Evolutionary conservation across 2,888 invertebrate genomes (phyloP).

Genomic region (Cylindroiulus punctatus): DNA sequence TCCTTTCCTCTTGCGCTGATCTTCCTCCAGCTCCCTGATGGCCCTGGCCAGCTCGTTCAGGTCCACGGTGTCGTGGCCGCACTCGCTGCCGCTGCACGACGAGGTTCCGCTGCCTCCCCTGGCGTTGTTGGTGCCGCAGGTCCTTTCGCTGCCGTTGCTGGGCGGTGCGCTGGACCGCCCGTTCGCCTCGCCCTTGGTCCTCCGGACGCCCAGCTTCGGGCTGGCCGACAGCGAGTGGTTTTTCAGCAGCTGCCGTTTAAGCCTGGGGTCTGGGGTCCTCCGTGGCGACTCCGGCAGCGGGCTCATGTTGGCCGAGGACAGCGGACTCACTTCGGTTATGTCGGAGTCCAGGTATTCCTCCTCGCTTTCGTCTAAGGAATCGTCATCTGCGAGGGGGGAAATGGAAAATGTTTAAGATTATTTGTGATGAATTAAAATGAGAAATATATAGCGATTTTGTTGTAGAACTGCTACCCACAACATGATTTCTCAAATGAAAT

Average conservation of each 20-base stretch:
- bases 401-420: neutral
- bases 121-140: neutral
- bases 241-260: neutral
- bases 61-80: conserved; percentile 46
- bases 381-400: neutral
- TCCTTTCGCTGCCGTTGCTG: neutral
- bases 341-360: conserved; percentile 56
- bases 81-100: neutral
- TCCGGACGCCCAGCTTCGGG: neutral
- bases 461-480: too few species aligned
- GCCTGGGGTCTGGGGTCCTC: conserved; percentile 32
- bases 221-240: neutral
- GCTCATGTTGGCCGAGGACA: conserved; percentile 58
- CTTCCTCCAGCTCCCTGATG: conserved; percentile 55
- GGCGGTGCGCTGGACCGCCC: neutral
- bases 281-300: conserved; percentile 57
- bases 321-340: conserved; percentile 58
- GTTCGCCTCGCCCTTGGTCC: neutral
- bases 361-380: conserved; percentile 47
- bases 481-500: too few species aligned
- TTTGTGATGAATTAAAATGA: too few species aligned
- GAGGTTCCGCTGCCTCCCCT: neutral
- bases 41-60: conserved; percentile 56
- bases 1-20: conserved; percentile 28
- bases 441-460: too few species aligned